A percentile compares a stretch with the other conserved stretches of the same genome.
These are phyloP conservation scores for Percopsis transmontana DNA, from an alignment of 2,113 vertebrate species.

Conservation along the genomic window DNA sequence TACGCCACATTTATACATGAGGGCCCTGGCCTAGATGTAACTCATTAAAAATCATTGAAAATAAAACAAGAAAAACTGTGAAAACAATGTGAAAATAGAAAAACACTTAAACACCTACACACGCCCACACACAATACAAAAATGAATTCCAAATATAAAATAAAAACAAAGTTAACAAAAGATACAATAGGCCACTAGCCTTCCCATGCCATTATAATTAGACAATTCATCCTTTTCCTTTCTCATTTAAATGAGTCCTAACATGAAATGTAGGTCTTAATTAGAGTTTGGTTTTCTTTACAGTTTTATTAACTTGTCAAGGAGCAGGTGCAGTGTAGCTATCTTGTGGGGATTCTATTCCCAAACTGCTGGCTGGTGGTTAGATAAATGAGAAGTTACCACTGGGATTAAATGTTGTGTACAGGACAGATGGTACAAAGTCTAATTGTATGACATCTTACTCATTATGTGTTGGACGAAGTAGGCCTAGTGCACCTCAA, in stretches of 20 bases:
- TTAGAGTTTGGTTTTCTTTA: slow-evolving; percentile 57
- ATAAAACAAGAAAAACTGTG: no score
- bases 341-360: slow-evolving; percentile 49
- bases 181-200: no score
- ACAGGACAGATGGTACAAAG: slow-evolving; percentile 60
- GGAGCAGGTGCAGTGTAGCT: slow-evolving; percentile 62
- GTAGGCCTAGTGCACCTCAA: slow-evolving; percentile 1
- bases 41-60: no score
- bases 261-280: slow-evolving; percentile 49
- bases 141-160: no score
- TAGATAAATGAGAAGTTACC: slow-evolving; percentile 59
- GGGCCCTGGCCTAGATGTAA: no score
- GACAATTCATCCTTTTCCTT: no score
- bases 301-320: slow-evolving; percentile 80
- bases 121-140: no score
- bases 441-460: slow-evolving; percentile 53
- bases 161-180: no score
- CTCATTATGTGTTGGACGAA: slow-evolving; percentile 39
- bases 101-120: no score
- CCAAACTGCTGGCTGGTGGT: slow-evolving; percentile 49
- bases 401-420: slow-evolving; percentile 42
- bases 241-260: not conserved
- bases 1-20: no score
- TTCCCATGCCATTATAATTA: no score
- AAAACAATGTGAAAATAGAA: no score